A percentile compares a stretch with the other conserved stretches of the same genome.
Evolutionary conservation across 2,797 vertebrate genomes (phyloP).

Genomic region (Sebastes elongatus): DNA sequence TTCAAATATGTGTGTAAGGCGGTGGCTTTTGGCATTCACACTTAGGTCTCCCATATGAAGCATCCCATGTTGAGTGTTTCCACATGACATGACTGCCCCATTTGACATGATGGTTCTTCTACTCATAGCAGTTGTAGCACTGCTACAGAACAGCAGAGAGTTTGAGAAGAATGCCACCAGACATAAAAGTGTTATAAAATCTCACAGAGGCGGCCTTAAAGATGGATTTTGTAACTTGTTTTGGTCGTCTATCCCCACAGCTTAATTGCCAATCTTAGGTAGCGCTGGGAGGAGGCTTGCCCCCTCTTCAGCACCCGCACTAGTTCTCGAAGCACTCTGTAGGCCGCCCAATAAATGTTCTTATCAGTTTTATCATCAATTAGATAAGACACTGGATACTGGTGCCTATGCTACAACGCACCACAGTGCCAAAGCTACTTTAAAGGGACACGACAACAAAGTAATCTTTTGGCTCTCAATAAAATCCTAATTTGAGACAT

Average conservation of each 20-base stretch:
- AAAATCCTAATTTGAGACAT: neutral
- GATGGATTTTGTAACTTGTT: neutral
- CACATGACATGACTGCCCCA: neutral
- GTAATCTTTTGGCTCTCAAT: neutral
- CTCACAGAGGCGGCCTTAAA: neutral
- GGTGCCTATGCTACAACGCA: neutral
- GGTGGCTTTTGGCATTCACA: neutral
- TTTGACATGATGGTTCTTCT: neutral
- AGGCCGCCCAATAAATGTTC: neutral
- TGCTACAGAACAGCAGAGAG: neutral
- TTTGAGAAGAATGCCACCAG: neutral
- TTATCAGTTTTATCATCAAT: conserved; percentile 9
- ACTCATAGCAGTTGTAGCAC: neutral
- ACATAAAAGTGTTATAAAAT: neutral
- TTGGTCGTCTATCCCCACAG: neutral
- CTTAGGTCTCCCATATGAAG: neutral
- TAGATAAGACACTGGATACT: neutral
- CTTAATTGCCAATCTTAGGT: conserved; percentile 5
- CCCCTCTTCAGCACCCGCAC: neutral
- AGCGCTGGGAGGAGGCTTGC: neutral
- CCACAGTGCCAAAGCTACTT: neutral
- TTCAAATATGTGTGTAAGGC: neutral
- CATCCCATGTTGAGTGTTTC: neutral
- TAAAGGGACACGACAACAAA: neutral
- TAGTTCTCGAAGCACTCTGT: neutral